Evolutionary conservation across 2,797 vertebrate genomes (phyloP), one percentile per base, ranked within the genome.

Genomic region (Potorous gilbertii): DNA sequence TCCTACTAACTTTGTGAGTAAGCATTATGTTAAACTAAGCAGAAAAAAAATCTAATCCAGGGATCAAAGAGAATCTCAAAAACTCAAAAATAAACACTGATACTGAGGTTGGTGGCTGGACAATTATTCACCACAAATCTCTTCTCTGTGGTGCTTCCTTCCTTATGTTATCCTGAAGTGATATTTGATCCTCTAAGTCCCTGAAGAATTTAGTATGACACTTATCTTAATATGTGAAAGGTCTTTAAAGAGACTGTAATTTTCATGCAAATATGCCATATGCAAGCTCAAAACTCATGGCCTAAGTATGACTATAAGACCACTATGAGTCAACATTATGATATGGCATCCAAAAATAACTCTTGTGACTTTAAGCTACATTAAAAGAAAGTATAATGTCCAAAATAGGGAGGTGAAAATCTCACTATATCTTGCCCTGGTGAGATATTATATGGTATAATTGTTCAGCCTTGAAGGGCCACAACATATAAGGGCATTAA

Each of bases 1-100:
- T 97, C 98, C 97, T 93, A 97, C 96, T 93, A n/a, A 98, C 91
- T 95, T 93, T 94, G 59, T 94, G 95, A 94, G 31, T 93, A 97
- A 91, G 93, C 96, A 96, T 62, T 91, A 94, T 14, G 57, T 94
- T 94, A 55, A 97, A 98, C 96, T 40, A 0, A 55, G 92, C 56
- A 93, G 91, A 34, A 90, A 54, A 56, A 92, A 55, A 16, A 34
- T 56, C 55, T 95, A 92, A 74, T 13, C 50, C 5, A 24, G 46
- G 3, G 74, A 24, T 9, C 40, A 46, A 46, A 46, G 21, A 87
- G 24, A 27, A 4, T 50, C 0, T 94, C 92, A 92, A 57, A 66
- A n/a, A n/a, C n/a, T n/a, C n/a, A n/a, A n/a, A 92, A 56, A 95
- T 56, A 91, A 95, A 52, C 74, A 40, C n/a, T 89, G n/a, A 90